phyloP scores from a whole-genome alignment of 2,888 invertebrate genomes.

The Endomychus coccineus region DNA sequence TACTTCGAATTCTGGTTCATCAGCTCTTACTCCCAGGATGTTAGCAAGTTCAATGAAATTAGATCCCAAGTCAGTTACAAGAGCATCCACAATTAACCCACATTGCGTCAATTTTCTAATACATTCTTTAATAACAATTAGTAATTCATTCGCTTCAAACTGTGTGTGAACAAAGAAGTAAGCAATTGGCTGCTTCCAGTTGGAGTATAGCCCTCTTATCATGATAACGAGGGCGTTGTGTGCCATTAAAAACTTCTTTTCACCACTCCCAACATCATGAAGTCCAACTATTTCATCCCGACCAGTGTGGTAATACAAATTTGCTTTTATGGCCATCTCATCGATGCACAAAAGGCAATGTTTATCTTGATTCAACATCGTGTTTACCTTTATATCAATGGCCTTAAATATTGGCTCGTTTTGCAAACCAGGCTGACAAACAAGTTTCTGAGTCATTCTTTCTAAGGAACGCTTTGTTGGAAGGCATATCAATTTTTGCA shows the following conservation, averaged over 20 bases:
- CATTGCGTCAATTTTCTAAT: neutral
- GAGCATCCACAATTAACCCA: slow-evolving; percentile 1
- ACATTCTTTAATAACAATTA: neutral
- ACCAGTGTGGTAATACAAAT: neutral
- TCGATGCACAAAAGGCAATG: slow-evolving; percentile 2
- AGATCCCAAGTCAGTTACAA: slow-evolving; percentile 10
- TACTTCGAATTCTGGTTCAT: slow-evolving; percentile 5
- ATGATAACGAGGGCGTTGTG: slow-evolving; percentile 3
- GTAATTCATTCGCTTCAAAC: neutral
- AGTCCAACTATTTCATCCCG: slow-evolving; percentile 1
- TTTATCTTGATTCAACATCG: too few relatives aligned
- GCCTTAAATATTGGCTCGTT: too few relatives aligned
- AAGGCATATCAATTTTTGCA: too few relatives aligned
- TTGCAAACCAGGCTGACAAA: too few relatives aligned
- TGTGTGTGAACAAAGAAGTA: neutral
- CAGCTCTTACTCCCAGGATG: slow-evolving; percentile 1
- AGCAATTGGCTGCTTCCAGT: slow-evolving; percentile 4
- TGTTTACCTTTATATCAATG: too few relatives aligned
- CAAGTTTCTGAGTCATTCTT: too few relatives aligned
- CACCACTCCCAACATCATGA: neutral
- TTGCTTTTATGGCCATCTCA: slow-evolving; percentile 2
- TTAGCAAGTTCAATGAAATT: slow-evolving; percentile 14
- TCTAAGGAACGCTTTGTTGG: too few relatives aligned
- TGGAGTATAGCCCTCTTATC: slow-evolving; percentile 1
- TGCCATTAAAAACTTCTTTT: neutral